Conservation (phyloP, 2,888 invertebrate genomes). For the Hydriomena furcata region DNA sequence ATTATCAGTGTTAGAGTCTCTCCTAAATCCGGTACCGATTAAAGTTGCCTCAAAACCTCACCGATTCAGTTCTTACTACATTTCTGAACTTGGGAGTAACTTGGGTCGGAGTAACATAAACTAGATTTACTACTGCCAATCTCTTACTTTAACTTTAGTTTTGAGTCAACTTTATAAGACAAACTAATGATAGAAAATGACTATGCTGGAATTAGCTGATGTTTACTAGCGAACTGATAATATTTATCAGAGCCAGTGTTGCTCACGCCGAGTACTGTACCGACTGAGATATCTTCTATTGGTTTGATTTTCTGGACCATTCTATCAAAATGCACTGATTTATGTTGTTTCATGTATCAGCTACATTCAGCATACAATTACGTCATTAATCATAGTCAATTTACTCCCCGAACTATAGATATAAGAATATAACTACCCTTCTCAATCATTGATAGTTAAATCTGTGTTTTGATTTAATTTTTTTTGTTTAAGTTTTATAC, state of each 20-base stretch:
- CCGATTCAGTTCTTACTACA: background rate
- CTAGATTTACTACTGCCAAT: background rate
- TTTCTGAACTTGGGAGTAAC: too few species aligned
- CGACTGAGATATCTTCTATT: background rate
- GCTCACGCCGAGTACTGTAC: background rate
- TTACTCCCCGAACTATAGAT: constrained; percentile 67
- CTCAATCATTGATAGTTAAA: background rate
- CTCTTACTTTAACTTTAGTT: background rate
- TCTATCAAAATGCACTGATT: background rate
- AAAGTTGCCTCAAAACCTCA: constrained; percentile 15
- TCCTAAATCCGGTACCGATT: constrained; percentile 6
- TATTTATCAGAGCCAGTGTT: background rate
- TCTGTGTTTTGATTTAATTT: constrained; percentile 20
- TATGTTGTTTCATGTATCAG: constrained; percentile 23
- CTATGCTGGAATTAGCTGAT: constrained; percentile 17
- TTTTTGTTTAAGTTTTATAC: constrained; percentile 34
- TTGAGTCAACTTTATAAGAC: constrained; percentile 13
- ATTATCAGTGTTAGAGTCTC: background rate
- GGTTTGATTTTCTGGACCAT: background rate
- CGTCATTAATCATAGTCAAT: constrained; percentile 75
- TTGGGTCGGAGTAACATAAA: background rate
- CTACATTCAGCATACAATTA: constrained; percentile 45
- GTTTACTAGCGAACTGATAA: background rate
- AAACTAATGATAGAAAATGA: constrained; percentile 6
- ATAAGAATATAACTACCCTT: constrained; percentile 39